Conservation (phyloP, 2,888 invertebrate species). For the Acanthopleura granulata region DNA sequence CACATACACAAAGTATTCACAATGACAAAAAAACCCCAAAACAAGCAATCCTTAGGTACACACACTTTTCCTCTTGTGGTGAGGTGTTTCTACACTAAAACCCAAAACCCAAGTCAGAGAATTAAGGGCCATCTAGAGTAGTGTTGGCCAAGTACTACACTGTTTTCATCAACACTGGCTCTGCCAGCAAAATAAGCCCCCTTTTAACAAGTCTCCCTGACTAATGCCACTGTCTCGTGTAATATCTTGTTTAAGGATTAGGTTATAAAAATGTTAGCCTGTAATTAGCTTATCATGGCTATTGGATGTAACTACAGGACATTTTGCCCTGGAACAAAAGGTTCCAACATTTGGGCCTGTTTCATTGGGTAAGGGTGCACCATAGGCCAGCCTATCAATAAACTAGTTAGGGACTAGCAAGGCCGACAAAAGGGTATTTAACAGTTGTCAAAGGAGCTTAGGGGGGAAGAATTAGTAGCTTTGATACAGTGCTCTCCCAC, state of each 20-base stretch:
- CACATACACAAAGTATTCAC: too few species aligned
- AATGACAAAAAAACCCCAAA: too few species aligned
- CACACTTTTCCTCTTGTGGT: too few species aligned
- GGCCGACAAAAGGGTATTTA: neutral
- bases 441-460: neutral
- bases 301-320: conserved; percentile 8
- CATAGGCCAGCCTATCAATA: neutral
- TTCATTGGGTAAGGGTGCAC: neutral
- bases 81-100: too few species aligned
- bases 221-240: conserved; percentile 4
- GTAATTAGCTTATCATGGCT: conserved; percentile 12
- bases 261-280: neutral
- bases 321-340: neutral
- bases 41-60: too few species aligned
- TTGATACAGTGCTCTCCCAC: neutral
- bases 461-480: conserved; percentile 10
- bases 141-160: too few species aligned
- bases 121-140: too few species aligned
- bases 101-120: too few species aligned
- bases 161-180: neutral
- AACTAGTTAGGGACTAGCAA: neutral
- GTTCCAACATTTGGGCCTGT: neutral
- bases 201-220: conserved; percentile 11
- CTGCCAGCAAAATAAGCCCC: neutral
- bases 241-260: conserved; percentile 13